Evolutionary conservation across 2,888 invertebrate species (phyloP), one percentile per base, ranked within the genome.

Genomic region (Theretra japonica): DNA sequence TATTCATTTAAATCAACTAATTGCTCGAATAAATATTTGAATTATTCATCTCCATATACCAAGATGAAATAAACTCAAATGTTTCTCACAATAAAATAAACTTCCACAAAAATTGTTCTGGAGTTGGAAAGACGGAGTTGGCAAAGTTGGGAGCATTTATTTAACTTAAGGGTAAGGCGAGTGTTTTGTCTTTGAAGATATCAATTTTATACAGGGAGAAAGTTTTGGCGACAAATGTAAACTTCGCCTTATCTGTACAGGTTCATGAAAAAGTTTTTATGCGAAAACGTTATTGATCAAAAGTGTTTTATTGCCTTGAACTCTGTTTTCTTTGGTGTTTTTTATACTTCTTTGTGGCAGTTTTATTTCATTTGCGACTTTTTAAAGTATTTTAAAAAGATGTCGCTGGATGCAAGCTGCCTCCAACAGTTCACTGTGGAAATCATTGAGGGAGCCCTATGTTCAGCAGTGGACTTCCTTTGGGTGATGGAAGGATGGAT

Each of bases 101-200:
- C 17, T 59, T 60, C 28, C 4, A 30, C 53, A 70, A 70, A 60
- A 70, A 53, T 70, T 57, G 50, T 28, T 11, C 53, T 21, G n/a
- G 77, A 79, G 75, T 79, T 76, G 28, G 19, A 4, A 68, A 68
- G 57, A 48, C 68, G 25, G 75, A 75, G 68, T 80, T 71, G n/a
- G 6, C 41, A 58, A 76, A 74, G 71, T 78, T 78, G 41, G 53
- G 30, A 73, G 72, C 73, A 78, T 79, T 82, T 79, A 56, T 65
- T 72, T 60, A 56, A 59, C 69, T 73, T 62, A 73, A 71, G 68
- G 75, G 74, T 74, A 76, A 79, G 72, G 72, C 72, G 74, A 80
- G 80, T 79, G 78, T 82, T 80, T 79, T 80, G 76, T 80, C 77
- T 80, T 74, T 73, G 73, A 73, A 77, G 71, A 77, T 79, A 81